Conservation (phyloP, 1,140 invertebrate genomes). For the Apocrypta bakeri region DNA sequence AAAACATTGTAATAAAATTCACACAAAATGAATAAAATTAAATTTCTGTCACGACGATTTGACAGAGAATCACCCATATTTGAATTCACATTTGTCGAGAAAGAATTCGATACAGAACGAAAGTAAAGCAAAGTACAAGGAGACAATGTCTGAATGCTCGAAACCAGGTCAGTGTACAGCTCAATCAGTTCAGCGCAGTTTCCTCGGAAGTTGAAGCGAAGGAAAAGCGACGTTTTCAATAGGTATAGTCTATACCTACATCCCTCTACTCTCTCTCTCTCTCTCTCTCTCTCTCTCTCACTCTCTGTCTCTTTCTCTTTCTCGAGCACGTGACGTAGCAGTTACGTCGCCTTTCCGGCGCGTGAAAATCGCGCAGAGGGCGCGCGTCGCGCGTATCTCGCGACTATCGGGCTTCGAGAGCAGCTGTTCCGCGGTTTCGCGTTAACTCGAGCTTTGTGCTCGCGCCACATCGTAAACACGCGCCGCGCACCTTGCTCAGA, state of each 20-base stretch:
- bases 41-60: too few relatives aligned
- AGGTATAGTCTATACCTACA: too few relatives aligned
- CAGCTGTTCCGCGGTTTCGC: background rate
- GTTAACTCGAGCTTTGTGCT: slow-evolving; percentile 16
- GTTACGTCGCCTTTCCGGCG: background rate
- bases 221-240: background rate
- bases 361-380: background rate
- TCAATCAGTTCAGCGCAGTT: slow-evolving; percentile 22
- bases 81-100: too few relatives aligned
- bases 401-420: too few relatives aligned
- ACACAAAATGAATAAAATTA: too few relatives aligned
- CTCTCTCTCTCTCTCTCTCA: too few relatives aligned
- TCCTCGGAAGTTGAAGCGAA: background rate
- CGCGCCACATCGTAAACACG: background rate
- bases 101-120: background rate
- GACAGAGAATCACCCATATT: too few relatives aligned
- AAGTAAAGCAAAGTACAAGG: background rate
- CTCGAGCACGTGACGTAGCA: slow-evolving; percentile 30
- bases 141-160: slow-evolving; percentile 3
- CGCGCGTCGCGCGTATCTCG: too few relatives aligned
- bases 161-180: background rate
- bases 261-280: too few relatives aligned
- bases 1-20: too few relatives aligned
- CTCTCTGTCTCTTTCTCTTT: background rate
- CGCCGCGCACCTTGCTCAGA: background rate